These are phyloP conservation scores for Rhinoraja longicauda DNA, from an alignment of 2,797 vertebrate genomes.

Conservation along the genomic window DNA sequence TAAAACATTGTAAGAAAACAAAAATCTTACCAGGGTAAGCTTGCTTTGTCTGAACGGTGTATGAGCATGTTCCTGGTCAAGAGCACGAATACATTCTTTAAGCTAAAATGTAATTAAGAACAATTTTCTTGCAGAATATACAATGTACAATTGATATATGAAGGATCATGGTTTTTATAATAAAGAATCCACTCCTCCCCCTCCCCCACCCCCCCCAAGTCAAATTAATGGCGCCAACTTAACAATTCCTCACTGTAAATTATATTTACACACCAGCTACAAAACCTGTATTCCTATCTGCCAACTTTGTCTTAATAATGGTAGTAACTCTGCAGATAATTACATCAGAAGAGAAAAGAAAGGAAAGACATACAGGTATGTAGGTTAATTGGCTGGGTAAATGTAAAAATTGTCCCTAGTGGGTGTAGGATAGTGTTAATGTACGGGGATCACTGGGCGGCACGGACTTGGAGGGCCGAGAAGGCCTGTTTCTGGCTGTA, in stretches of 20 bases:
- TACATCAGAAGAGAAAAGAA: not conserved
- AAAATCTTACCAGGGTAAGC: conserved; percentile 72
- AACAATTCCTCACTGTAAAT: not conserved
- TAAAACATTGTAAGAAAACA: not conserved
- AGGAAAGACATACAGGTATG: too few species aligned
- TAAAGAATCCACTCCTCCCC: not conserved
- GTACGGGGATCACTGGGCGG: too few species aligned
- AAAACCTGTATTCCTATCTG: not conserved
- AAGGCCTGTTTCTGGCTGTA: too few species aligned
- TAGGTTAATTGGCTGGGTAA: too few species aligned
- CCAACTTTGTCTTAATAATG: not conserved
- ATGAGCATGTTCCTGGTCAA: conserved; percentile 78
- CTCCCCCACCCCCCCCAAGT: not conserved
- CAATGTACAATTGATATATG: not conserved
- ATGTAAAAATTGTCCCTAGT: too few species aligned
- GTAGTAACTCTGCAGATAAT: not conserved
- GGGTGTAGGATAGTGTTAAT: too few species aligned
- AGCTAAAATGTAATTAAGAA: conserved; percentile 56
- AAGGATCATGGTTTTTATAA: not conserved
- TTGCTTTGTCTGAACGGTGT: conserved; percentile 90
- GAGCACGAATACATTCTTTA: conserved; percentile 84
- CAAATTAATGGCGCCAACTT: not conserved
- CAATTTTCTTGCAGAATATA: not conserved
- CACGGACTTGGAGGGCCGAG: too few species aligned
- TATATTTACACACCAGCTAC: not conserved